phyloP scores from a whole-genome alignment of 2,113 vertebrate species.

The Arenaria interpres region DNA sequence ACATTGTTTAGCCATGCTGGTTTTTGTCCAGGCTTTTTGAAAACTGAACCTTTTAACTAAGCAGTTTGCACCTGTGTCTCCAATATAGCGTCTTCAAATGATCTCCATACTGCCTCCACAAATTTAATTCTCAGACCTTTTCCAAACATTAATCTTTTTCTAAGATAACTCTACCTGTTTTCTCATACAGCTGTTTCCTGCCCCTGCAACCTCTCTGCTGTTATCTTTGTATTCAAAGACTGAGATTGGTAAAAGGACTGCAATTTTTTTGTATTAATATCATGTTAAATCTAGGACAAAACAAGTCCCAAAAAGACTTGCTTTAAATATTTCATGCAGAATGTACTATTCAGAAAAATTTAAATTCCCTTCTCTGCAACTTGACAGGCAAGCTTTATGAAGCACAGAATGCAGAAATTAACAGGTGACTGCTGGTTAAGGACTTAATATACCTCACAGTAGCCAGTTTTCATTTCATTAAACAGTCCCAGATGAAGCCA shows the following conservation, averaged over 20 bases:
- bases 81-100: neutral
- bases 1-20: neutral
- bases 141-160: neutral
- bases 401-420: neutral
- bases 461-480: neutral
- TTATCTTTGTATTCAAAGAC: neutral
- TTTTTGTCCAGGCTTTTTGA: neutral
- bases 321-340: neutral
- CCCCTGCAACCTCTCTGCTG: neutral
- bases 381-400: neutral
- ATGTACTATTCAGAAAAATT: neutral
- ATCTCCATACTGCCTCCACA: neutral
- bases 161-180: neutral
- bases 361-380: neutral
- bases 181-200: neutral
- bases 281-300: neutral
- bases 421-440: neutral
- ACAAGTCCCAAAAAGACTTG: neutral
- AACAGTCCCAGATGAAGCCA: neutral
- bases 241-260: neutral
- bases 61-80: neutral
- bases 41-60: neutral
- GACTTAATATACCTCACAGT: neutral
- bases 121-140: neutral
- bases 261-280: neutral